Evolutionary conservation across 2,797 vertebrate species (phyloP).

Genomic region (Prunella strophiata): DNA sequence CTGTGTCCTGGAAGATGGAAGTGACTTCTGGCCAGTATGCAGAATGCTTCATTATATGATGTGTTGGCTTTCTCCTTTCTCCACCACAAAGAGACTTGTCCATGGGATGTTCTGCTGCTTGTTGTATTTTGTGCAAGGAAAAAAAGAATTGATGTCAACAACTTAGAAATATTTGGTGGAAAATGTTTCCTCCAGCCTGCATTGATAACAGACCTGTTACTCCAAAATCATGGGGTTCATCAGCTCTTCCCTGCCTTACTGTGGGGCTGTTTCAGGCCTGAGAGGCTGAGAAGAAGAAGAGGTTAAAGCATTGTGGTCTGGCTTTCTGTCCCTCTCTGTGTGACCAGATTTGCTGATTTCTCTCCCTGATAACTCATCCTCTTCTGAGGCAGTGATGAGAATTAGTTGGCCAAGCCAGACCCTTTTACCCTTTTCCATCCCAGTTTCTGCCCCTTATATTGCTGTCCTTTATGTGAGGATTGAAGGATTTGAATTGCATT

Average conservation of each 20-base stretch:
- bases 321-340: background rate
- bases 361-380: background rate
- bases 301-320: background rate
- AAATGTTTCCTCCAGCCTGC: background rate
- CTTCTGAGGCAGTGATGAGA: background rate
- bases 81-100: background rate
- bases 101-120: background rate
- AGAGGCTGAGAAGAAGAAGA: background rate
- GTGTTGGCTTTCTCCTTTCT: background rate
- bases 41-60: background rate
- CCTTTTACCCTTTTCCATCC: background rate
- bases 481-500: background rate
- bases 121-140: background rate
- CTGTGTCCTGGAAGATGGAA: background rate
- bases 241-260: background rate
- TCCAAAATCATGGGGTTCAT: background rate
- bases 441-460: fast-evolving
- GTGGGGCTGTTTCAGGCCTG: background rate
- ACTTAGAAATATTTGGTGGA: background rate
- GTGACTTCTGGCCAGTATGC: background rate
- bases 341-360: background rate
- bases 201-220: background rate
- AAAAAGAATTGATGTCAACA: background rate
- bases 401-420: fast-evolving
- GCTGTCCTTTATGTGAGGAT: background rate